Base-by-base conservation (phyloP, 2,888 invertebrate species). In the Platycheirus rosarum region DNA sequence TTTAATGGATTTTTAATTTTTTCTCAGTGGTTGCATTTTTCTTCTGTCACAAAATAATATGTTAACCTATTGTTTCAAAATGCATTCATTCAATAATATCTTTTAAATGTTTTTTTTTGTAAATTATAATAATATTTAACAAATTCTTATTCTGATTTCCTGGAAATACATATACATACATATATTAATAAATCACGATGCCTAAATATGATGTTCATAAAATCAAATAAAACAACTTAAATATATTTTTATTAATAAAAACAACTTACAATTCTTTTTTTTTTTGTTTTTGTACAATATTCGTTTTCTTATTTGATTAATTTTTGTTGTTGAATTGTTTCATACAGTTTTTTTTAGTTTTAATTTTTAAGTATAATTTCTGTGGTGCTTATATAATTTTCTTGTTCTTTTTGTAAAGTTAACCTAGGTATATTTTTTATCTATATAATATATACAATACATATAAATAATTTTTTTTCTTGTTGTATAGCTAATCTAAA, bases 281-380 rank as follows among this genome's bases (percentile, higher is more conserved):
- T n/a, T n/a, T n/a, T n/a, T n/a, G n/a, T n/a, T n/a, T n/a, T 80
- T 80, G 80, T 80, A 80, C 80, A 80, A 40, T 60, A 62, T 80
- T 80, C 76, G 70, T 71, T 80, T 76, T 74, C 29, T 62, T 62
- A 40, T 51, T 49, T 55, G 9, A 51, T 51, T 40, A 57, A 7
- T 48, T 53, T 57, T 29, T 73, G 40, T 60, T 46, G 35, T 63
- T 32, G 13, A 69, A 42, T 57, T 51, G 13, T 71, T 62, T 51
- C 32, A 53, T 65, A 46, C 9, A 68, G 20, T 57, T 57, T 23
- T 44, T 18, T 8, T 40, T 66, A 46, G 16, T 16, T 57, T 69
- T 20, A 55, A 57, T 57, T 74, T 51, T 65, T 75, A 57, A 57
- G 44, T 75, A 80, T 69, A 75, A 66, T 68, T 57, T 80, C 80